A percentile compares a stretch with the other conserved stretches of the same genome.
phyloP scores from a whole-genome alignment of 2,888 invertebrate species.

The Athrips mouffetella region DNA sequence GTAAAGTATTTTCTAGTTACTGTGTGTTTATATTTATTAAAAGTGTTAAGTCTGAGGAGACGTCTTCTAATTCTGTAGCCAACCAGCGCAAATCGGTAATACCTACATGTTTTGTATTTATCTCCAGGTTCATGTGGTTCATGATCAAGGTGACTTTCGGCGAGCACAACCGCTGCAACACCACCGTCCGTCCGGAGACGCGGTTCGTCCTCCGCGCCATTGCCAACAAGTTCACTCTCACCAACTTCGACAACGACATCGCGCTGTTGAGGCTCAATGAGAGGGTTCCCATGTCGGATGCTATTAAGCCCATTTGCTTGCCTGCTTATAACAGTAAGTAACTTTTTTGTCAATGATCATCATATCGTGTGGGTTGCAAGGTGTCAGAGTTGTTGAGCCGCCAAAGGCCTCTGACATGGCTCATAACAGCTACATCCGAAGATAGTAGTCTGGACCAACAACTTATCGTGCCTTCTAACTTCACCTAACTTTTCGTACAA shows the following conservation, averaged over 20 bases:
- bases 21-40: too few species aligned
- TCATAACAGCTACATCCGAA: too few species aligned
- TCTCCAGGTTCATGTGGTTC: conserved; percentile 92
- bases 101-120: not conserved
- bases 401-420: too few species aligned
- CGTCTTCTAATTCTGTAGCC: too few species aligned
- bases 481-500: too few species aligned
- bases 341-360: not conserved
- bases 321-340: conserved; percentile 58
- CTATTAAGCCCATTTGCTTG: conserved; percentile 90
- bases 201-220: conserved; percentile 87
- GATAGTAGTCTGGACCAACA: too few species aligned
- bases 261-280: conserved; percentile 89
- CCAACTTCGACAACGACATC: conserved; percentile 93
- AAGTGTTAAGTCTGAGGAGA: too few species aligned
- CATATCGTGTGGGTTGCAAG: not conserved
- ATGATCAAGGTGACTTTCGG: conserved; percentile 94
- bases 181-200: conserved; percentile 84
- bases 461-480: too few species aligned
- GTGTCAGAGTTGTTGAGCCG: too few species aligned
- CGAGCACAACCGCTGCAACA: conserved; percentile 90
- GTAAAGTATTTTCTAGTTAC: too few species aligned
- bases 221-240: conserved; percentile 88
- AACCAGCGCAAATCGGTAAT: too few species aligned
- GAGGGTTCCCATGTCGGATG: conserved; percentile 86